Evolutionary conservation across 2,797 vertebrate species (phyloP), one percentile per base, ranked within the genome.

Genomic region (Rhyacichthys aspro): DNA sequence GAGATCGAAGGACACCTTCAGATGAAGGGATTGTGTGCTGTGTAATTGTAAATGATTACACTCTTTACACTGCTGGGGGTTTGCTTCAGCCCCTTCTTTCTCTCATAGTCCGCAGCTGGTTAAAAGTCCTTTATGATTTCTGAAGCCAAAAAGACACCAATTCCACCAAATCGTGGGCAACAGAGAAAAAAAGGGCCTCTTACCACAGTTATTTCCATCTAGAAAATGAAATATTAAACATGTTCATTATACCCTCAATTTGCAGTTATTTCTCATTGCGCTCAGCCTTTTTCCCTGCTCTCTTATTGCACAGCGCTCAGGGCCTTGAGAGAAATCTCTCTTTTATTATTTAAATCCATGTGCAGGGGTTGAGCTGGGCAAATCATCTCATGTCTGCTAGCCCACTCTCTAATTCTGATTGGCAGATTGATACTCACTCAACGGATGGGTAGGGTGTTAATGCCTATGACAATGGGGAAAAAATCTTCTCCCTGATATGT

Each of bases 311-410:
- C 70, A 43, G 81, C 54, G 76, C 84, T 89, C 77, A 77, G 84
- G 90, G 91, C 90, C 90, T 91, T 88, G 83, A 90, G 89, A 91
- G 88, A 92, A 91, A 91, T 92, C 91, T 92, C 90, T 91, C 90
- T 91, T 94, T 93, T 92, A 93, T 93, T 93, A 93, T 93, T 93
- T 92, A 93, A 93, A 94, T 93, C 93, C 89, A 90, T 85, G 89
- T 89, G 91, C 66, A 65, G 85, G 87, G 88, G 87, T 83, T 88
- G 87, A 91, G 89, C 88, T 90, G 85, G 82, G 89, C 87, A 84
- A 90, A 92, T 92, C 91, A 90, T 89, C 86, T 87, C 81, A 86
- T 78, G 79, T 83, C 88, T 90, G 88, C 87, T 78, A 79, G 85
- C 87, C 86, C 79, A 78, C 86, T 90, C 87, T 83, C 81, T 91